phyloP scores from a whole-genome alignment of 2,113 vertebrate genomes.

The Salvelinus namaycush region DNA sequence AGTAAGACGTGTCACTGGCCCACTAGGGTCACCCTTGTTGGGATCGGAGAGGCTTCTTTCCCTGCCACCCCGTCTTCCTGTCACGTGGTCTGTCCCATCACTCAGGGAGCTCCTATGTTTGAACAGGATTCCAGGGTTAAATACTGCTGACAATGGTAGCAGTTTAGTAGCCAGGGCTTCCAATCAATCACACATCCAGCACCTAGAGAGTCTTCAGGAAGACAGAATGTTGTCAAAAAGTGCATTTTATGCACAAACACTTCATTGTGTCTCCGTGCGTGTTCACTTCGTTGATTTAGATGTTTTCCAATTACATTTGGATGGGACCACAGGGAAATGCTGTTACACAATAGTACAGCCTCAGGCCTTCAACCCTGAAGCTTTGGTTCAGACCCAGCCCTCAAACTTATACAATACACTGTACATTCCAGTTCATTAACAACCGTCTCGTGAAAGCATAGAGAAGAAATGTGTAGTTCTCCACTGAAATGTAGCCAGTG shows the following conservation, averaged over 20 bases:
- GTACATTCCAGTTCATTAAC: no score
- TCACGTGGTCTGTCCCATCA: background rate
- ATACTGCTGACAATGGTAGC: background rate
- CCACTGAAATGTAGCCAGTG: background rate
- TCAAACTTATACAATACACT: no score
- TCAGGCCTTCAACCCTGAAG: background rate
- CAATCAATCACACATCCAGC: background rate
- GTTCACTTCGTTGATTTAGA: slow-evolving; percentile 42
- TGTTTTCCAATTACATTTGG: slow-evolving; percentile 44
- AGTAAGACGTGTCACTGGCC: background rate
- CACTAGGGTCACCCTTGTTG: background rate
- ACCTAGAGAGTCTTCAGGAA: slow-evolving; percentile 8
- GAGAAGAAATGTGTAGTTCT: no score
- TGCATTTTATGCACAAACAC: slow-evolving; percentile 17
- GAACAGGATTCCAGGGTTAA: background rate
- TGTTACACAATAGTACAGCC: background rate
- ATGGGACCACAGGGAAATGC: slow-evolving; percentile 20
- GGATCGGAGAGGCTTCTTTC: background rate
- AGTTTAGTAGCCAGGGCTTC: background rate
- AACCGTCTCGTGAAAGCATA: no score
- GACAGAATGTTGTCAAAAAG: slow-evolving; percentile 11
- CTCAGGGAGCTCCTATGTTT: background rate
- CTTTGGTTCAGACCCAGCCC: no score
- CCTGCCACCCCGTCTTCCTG: background rate
- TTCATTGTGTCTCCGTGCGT: slow-evolving; percentile 25